A percentile compares a stretch with the other conserved stretches of the same genome.
phyloP scores from a whole-genome alignment of 2,888 invertebrate genomes.

The Syrista parreyssii region DNA sequence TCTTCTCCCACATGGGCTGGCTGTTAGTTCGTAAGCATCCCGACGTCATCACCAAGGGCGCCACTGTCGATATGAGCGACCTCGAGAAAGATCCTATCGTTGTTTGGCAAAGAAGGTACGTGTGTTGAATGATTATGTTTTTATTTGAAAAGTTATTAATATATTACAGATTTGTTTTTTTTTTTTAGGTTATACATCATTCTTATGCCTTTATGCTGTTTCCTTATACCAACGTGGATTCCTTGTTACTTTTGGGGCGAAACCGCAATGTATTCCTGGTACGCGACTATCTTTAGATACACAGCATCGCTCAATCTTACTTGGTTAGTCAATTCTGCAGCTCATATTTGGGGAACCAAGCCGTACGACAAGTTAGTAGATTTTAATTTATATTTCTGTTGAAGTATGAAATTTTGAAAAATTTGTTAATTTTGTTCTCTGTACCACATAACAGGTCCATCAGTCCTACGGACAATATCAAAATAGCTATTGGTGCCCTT shows the following conservation, averaged over 20 bases:
- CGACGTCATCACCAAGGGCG: slow-evolving; percentile 87
- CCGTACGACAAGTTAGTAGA: slow-evolving; percentile 85
- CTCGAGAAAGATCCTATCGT: slow-evolving; percentile 86
- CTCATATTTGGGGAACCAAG: slow-evolving; percentile 90
- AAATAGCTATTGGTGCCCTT: slow-evolving; percentile 75
- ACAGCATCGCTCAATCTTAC: slow-evolving; percentile 83
- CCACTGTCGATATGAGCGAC: slow-evolving; percentile 88
- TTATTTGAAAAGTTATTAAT: background rate
- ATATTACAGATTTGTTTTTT: slow-evolving; percentile 28
- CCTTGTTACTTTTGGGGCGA: slow-evolving; percentile 85
- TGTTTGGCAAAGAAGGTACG: slow-evolving; percentile 86
- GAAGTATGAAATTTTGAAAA: background rate
- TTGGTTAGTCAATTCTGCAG: slow-evolving; percentile 94
- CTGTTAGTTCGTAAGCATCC: slow-evolving; percentile 88
- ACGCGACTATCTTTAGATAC: slow-evolving; percentile 82
- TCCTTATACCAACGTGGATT: slow-evolving; percentile 82
- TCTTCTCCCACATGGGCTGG: slow-evolving; percentile 97
- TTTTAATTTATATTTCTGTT: slow-evolving; percentile 9
- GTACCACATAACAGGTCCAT: slow-evolving; percentile 66
- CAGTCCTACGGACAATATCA: slow-evolving; percentile 77
- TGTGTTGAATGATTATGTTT: slow-evolving; percentile 19
- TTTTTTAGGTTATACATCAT: slow-evolving; percentile 78
- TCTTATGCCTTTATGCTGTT: slow-evolving; percentile 82
- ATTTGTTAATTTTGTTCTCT: slow-evolving; percentile 8
- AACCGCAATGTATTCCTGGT: slow-evolving; percentile 79